Conservation (phyloP, 2,888 invertebrate species). For the Thelaira solivaga region DNA sequence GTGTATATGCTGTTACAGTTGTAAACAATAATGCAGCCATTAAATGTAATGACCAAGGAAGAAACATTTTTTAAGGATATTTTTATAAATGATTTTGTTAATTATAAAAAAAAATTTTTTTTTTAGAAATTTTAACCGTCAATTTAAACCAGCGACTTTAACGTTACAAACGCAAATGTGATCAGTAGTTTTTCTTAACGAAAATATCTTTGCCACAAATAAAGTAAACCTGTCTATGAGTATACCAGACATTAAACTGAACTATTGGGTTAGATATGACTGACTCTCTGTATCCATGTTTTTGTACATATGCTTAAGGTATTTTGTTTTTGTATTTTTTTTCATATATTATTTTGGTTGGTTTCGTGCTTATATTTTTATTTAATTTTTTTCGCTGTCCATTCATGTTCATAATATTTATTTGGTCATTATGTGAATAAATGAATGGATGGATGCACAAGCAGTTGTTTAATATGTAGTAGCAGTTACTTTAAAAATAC, state of each 20-base stretch:
- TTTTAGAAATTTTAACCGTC: conserved; percentile 12
- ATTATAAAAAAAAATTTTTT: not conserved
- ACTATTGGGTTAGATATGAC: not conserved
- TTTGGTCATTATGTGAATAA: conserved; percentile 30
- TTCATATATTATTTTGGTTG: not conserved
- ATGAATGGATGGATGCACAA: not conserved
- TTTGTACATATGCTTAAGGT: conserved; percentile 16
- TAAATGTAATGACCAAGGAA: not conserved
- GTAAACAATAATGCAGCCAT: conserved; percentile 34
- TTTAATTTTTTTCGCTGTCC: conserved; percentile 2
- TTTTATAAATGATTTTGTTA: not conserved
- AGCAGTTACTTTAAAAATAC: not conserved
- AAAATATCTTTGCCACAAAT: not conserved
- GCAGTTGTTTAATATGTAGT: not conserved
- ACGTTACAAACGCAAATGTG: conserved; percentile 55
- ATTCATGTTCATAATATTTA: conserved; percentile 34
- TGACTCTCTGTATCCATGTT: conserved; percentile 33
- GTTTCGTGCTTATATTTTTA: conserved; percentile 17
- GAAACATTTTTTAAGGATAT: conserved; percentile 54
- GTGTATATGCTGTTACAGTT: conserved; percentile 66
- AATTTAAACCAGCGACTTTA: conserved; percentile 40
- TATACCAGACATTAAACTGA: conserved; percentile 5
- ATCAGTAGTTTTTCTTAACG: not conserved
- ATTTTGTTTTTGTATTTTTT: not conserved
- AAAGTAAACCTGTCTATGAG: not conserved